Percentiles rank a stretch among this genome's conserved stretches.
phyloP scores from a whole-genome alignment of 23 tunicate genomes.

The Clavelina lepadiformis region DNA sequence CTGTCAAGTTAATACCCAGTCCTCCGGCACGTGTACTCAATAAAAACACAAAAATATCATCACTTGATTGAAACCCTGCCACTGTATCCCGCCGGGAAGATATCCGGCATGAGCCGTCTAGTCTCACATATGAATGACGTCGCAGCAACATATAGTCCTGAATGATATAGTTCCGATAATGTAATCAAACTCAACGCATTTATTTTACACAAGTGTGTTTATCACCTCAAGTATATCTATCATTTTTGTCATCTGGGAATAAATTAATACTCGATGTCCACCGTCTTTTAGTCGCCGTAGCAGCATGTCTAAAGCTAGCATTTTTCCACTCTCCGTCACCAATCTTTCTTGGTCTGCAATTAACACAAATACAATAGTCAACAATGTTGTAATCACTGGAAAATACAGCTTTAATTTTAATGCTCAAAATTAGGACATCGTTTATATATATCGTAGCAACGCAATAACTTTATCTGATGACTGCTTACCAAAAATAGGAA shows the following conservation, averaged over 20 bases:
- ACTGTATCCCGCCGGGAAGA: conserved; percentile 87
- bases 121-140: conserved; percentile 41
- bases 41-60: conserved; percentile 70
- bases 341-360: conserved; percentile 40
- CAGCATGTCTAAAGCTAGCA: conserved; percentile 67
- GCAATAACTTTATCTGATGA: too few relatives aligned
- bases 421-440: background rate
- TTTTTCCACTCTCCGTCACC: conserved; percentile 71
- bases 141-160: conserved; percentile 72
- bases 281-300: conserved; percentile 53
- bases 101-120: conserved; percentile 78
- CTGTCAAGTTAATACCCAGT: conserved; percentile 78
- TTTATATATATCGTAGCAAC: too few relatives aligned
- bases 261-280: conserved; percentile 73
- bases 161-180: too few relatives aligned
- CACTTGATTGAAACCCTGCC: conserved; percentile 63
- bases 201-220: background rate
- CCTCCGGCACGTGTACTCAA: conserved; percentile 87
- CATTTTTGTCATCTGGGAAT: conserved; percentile 90
- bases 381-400: too few relatives aligned
- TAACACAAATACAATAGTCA: too few relatives aligned
- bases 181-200: background rate
- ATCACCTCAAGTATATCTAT: conserved; percentile 71
- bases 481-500: too few relatives aligned
- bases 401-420: background rate